phyloP scores from a whole-genome alignment of 2,888 invertebrate genomes.

The Amphipoea oculea region DNA sequence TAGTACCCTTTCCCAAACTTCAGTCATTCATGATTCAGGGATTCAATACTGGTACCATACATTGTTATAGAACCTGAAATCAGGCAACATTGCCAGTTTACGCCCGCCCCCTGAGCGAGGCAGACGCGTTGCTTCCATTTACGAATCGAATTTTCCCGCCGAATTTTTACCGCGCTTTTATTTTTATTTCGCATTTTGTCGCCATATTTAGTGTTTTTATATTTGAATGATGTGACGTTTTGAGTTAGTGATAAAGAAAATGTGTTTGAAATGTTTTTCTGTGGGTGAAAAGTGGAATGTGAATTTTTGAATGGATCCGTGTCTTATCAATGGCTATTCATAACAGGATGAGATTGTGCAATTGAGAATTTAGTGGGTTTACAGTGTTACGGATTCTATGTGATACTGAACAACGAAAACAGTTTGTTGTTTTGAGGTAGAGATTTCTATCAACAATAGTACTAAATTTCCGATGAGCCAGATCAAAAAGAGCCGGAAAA shows the following conservation, averaged over 20 bases:
- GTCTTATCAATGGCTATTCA: slow-evolving; percentile 50
- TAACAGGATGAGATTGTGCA: slow-evolving; percentile 45
- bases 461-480: too few relatives aligned
- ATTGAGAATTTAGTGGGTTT: slow-evolving; percentile 28
- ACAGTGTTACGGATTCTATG: slow-evolving; percentile 13
- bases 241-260: neutral
- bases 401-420: neutral
- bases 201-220: slow-evolving; percentile 4
- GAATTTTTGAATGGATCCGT: slow-evolving; percentile 18
- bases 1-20: neutral
- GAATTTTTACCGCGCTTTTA: slow-evolving; percentile 67
- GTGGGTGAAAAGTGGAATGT: slow-evolving; percentile 34
- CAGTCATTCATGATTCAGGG: slow-evolving; percentile 11
- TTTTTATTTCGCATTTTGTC: slow-evolving; percentile 24
- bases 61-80: slow-evolving; percentile 36
- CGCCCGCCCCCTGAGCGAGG: slow-evolving; percentile 60
- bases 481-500: too few relatives aligned
- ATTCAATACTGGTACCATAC: slow-evolving; percentile 22
- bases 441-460: too few relatives aligned
- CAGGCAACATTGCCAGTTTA: slow-evolving; percentile 63
- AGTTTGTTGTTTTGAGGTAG: slow-evolving; percentile 44
- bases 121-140: slow-evolving; percentile 65
- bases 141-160: slow-evolving; percentile 60
- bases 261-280: slow-evolving; percentile 4
- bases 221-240: slow-evolving; percentile 14